phyloP scores from a whole-genome alignment of 2,797 vertebrate species.

The Nyctibius grandis region DNA sequence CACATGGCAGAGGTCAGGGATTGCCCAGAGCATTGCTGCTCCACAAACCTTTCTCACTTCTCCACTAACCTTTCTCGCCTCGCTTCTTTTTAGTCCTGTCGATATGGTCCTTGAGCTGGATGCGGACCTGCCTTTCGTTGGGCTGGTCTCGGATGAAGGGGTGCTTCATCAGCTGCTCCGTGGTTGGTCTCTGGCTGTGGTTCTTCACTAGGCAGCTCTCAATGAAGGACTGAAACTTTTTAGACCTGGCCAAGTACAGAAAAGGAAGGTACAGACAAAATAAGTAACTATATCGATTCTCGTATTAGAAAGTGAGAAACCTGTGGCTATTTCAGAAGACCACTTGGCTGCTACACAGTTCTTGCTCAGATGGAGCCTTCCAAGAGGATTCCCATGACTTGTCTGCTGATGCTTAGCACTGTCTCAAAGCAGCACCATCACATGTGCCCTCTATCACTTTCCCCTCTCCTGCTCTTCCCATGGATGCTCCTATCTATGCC shows the following conservation, averaged over 20 bases:
- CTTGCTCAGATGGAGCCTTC: neutral
- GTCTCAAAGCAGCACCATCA: neutral
- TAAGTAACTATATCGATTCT: accelerated
- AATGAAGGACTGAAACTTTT: conserved; percentile 98
- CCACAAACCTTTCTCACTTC: conserved; percentile 76
- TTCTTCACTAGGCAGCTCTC: conserved; percentile 97
- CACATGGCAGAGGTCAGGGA: neutral
- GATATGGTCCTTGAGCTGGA: conserved; percentile 99
- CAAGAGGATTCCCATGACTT: neutral
- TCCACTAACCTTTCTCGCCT: conserved; percentile 89
- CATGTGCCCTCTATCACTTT: no score
- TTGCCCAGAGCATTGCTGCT: neutral
- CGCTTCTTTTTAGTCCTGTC: conserved; percentile 98
- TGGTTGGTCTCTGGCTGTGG: conserved; percentile 92
- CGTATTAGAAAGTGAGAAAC: neutral
- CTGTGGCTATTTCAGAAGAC: neutral
- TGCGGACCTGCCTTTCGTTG: conserved; percentile 95
- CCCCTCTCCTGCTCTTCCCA: neutral
- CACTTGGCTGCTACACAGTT: neutral
- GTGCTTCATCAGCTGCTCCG: conserved; percentile 95
- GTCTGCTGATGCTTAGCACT: neutral
- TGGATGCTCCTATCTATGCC: neutral
- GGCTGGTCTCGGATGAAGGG: conserved; percentile 94
- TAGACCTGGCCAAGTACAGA: conserved; percentile 81
- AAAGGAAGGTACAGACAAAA: neutral